phyloP scores from a whole-genome alignment of 2,797 vertebrate genomes.

The Megalops cyprinoides region DNA sequence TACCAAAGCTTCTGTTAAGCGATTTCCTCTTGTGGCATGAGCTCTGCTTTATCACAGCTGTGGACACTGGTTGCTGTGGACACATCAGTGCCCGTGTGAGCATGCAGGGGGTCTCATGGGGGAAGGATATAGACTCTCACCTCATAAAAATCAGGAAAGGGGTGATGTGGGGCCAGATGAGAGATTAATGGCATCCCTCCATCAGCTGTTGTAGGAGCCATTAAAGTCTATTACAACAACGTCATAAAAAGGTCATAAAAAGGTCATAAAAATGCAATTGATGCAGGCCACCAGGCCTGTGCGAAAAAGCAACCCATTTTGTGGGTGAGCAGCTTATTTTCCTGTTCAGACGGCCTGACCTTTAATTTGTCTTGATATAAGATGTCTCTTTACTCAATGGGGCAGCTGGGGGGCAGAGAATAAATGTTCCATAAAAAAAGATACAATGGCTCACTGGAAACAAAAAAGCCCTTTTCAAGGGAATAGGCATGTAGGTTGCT shows the following conservation, averaged over 20 bases:
- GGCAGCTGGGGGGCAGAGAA: neutral
- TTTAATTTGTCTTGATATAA: neutral
- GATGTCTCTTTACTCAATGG: neutral
- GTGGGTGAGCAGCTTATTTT: conserved; percentile 7
- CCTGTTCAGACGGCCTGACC: neutral
- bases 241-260: conserved; percentile 9
- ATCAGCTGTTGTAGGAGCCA: neutral
- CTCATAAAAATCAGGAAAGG: neutral
- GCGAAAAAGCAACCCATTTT: too few species aligned
- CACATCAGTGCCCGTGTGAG: neutral
- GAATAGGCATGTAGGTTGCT: neutral
- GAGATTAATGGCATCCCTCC: neutral
- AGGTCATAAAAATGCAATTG: neutral
- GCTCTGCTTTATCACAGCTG: too few species aligned
- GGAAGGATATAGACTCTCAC: neutral
- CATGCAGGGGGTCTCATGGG: neutral
- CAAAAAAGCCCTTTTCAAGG: neutral
- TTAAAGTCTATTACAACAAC: conserved; percentile 22
- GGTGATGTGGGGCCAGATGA: conserved; percentile 17
- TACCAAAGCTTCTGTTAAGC: too few species aligned
- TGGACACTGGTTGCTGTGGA: too few species aligned
- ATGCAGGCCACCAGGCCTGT: neutral
- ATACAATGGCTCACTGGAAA: neutral
- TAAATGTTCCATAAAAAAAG: conserved; percentile 13
- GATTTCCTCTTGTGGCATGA: too few species aligned